These are phyloP conservation scores for Drosophila multiciliata DNA, from an alignment of 2,888 invertebrate species.

Conservation along the genomic window DNA sequence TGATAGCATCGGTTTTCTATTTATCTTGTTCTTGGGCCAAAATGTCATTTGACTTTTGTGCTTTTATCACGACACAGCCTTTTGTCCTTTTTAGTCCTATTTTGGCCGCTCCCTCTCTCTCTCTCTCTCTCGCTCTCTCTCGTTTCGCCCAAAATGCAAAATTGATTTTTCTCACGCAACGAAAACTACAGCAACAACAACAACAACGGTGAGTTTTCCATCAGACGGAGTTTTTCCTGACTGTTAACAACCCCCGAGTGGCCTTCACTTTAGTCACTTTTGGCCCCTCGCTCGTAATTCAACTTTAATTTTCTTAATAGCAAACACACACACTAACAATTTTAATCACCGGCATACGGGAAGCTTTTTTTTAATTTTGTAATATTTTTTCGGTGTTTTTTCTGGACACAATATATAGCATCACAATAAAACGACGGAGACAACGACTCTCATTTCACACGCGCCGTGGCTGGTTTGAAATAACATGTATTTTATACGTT, in stretches of 20 bases:
- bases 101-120: slow-evolving; percentile 17
- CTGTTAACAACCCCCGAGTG: slow-evolving; percentile 56
- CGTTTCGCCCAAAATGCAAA: slow-evolving; percentile 56
- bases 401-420: slow-evolving; percentile 42
- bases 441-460: slow-evolving; percentile 7
- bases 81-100: slow-evolving; percentile 43
- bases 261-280: slow-evolving; percentile 54
- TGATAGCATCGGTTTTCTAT: slow-evolving; percentile 78
- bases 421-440: slow-evolving; percentile 21
- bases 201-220: slow-evolving; percentile 47
- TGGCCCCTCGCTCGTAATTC: slow-evolving; percentile 36
- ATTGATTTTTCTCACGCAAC: slow-evolving; percentile 83
- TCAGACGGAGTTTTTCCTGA: slow-evolving; percentile 46
- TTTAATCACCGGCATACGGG: slow-evolving; percentile 47
- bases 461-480: slow-evolving; percentile 16
- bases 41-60: slow-evolving; percentile 63
- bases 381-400: slow-evolving; percentile 22
- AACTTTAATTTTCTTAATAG: slow-evolving; percentile 65
- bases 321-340: slow-evolving; percentile 15
- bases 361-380: slow-evolving; percentile 42
- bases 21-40: slow-evolving; percentile 50
- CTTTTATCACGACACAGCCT: slow-evolving; percentile 14
- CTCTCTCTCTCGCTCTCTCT: not conserved
- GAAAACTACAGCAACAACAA: slow-evolving; percentile 34
- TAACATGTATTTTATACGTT: slow-evolving; percentile 45